A percentile compares a stretch with the other conserved stretches of the same genome.
phyloP scores from a whole-genome alignment of 2,888 invertebrate genomes.

The Anodontia alba region DNA sequence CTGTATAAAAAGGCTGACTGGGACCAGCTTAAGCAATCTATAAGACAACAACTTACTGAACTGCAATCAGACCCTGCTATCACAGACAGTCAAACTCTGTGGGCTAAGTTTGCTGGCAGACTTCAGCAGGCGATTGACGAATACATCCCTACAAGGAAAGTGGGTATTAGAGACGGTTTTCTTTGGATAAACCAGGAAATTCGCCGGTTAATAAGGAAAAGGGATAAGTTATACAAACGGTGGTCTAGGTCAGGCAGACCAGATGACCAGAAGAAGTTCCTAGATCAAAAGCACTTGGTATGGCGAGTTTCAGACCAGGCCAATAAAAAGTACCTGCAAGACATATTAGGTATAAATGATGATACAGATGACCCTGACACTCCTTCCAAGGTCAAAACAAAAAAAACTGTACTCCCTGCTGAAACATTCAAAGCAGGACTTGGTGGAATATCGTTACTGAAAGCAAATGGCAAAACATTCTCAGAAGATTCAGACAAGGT shows the following conservation, averaged over 20 bases:
- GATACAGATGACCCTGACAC: background rate
- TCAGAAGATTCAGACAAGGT: too few relatives aligned
- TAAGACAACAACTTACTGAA: background rate
- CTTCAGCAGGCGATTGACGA: background rate
- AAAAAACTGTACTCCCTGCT: background rate
- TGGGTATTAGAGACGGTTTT: background rate
- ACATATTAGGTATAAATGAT: background rate
- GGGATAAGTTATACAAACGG: background rate
- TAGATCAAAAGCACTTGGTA: background rate
- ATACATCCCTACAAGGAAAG: background rate
- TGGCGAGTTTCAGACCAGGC: background rate
- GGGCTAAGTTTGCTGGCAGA: constrained; percentile 6
- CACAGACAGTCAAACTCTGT: background rate
- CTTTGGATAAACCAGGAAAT: background rate
- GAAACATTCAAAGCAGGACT: too few relatives aligned
- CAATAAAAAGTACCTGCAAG: background rate
- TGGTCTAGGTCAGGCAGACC: background rate
- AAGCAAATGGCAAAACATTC: too few relatives aligned
- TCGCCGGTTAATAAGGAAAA: background rate
- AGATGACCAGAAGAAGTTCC: background rate
- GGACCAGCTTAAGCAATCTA: constrained; percentile 1
- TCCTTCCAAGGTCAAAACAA: background rate
- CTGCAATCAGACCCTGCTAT: background rate
- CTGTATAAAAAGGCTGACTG: background rate
- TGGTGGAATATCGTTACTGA: too few relatives aligned